Conservation (phyloP, 2,888 invertebrate genomes). For the Plagodis dolabraria region DNA sequence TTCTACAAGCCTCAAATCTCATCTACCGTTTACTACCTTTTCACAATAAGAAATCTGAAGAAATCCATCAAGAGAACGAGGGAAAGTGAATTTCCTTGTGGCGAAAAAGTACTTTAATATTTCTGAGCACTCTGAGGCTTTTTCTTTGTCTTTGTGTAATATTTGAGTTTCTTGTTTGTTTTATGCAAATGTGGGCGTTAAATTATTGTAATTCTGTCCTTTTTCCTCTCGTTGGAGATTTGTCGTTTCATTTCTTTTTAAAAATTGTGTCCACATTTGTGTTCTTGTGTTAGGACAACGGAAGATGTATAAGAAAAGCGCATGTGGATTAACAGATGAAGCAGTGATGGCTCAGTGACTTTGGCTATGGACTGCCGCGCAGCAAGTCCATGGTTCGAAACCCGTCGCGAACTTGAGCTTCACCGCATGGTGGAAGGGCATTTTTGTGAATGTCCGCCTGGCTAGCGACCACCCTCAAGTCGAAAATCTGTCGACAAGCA, state of each 20-base stretch:
- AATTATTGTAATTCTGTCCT: constrained; percentile 10
- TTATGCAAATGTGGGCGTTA: constrained; percentile 24
- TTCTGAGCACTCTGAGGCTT: neutral
- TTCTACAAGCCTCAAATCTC: constrained; percentile 43
- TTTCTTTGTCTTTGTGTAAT: constrained; percentile 18
- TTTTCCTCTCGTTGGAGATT: constrained; percentile 8
- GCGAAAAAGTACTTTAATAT: neutral
- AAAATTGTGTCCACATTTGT: no score
- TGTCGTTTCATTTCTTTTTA: neutral
- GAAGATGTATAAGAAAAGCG: no score
- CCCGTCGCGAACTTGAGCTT: no score
- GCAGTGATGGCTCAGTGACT: no score
- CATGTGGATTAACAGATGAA: no score
- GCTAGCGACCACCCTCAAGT: no score
- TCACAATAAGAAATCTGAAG: constrained; percentile 14
- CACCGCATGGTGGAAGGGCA: no score
- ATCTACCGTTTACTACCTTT: constrained; percentile 25
- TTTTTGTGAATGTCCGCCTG: no score
- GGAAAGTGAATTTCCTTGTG: neutral
- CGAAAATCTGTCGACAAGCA: no score
- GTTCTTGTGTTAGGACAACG: no score
- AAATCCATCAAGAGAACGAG: constrained; percentile 5
- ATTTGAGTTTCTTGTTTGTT: constrained; percentile 33
- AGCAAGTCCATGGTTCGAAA: no score
- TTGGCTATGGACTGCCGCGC: no score